Conservation (phyloP, 1,140 invertebrate species). For the Coptotermes formosanus region DNA sequence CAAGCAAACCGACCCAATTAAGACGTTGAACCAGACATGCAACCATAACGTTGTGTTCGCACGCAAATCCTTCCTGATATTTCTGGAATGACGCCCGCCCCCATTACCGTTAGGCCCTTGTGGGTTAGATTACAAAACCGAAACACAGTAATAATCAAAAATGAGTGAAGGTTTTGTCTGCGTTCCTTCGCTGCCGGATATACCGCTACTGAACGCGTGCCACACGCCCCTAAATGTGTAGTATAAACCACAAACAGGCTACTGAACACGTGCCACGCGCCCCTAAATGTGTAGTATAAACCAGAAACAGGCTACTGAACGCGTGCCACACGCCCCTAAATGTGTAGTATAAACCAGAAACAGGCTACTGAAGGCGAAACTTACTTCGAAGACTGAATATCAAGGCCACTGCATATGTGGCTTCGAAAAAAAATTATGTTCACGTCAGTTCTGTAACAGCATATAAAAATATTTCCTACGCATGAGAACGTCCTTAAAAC, state of each 20-base stretch:
- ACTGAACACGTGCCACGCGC: no score
- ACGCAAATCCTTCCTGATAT: neutral
- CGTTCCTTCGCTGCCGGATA: neutral
- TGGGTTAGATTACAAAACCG: no score
- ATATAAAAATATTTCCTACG: no score
- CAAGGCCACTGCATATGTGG: neutral
- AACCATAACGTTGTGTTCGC: neutral
- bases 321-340: neutral
- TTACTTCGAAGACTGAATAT: neutral
- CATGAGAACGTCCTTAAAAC: no score
- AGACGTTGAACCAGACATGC: neutral
- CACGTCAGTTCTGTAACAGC: no score
- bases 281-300: no score
- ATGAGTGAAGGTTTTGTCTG: neutral
- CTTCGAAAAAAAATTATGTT: no score
- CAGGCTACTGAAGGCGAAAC: neutral
- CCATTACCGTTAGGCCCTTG: neutral
- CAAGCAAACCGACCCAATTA: neutral
- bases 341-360: neutral
- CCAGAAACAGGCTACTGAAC: neutral
- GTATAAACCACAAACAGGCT: neutral
- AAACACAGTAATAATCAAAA: no score
- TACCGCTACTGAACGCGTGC: neutral
- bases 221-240: neutral
- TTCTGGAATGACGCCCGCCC: slow-evolving; percentile 9